phyloP scores from a whole-genome alignment of 2,797 vertebrate species.

The Furcifer pardalis region DNA sequence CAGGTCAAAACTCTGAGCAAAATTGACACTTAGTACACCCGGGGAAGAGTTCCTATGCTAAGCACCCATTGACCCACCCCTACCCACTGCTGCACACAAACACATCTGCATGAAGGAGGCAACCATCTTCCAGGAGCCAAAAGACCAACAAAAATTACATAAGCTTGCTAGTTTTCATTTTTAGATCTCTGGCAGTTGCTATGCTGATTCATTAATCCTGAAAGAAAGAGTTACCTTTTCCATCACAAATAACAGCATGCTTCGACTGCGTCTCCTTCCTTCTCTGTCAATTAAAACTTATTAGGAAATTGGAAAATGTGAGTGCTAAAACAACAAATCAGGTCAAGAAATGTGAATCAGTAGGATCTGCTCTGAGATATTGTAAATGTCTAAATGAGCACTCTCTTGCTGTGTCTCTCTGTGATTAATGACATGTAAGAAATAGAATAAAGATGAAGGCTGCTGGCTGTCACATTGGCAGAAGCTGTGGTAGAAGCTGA shows the following conservation, averaged over 20 bases:
- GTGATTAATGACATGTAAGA: slow-evolving; percentile 13
- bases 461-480: slow-evolving; percentile 34
- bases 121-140: not conserved
- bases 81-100: not conserved
- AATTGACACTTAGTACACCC: too few relatives aligned
- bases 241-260: not conserved
- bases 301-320: slow-evolving; percentile 42
- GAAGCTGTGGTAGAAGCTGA: not conserved
- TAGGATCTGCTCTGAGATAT: not conserved
- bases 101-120: not conserved
- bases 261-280: slow-evolving; percentile 48
- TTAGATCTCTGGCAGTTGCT: not conserved
- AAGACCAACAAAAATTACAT: not conserved
- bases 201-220: not conserved
- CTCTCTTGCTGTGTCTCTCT: not conserved
- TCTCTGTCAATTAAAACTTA: slow-evolving; percentile 42
- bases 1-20: too few relatives aligned
- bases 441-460: slow-evolving; percentile 20
- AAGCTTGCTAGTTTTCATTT: slow-evolving; percentile 5
- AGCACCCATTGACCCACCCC: not conserved
- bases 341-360: slow-evolving; percentile 34
- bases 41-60: too few relatives aligned
- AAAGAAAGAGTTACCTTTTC: not conserved
- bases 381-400: not conserved
- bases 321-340: slow-evolving; percentile 42